phyloP scores from a whole-genome alignment of 2,888 invertebrate genomes.

The Hermaeophaga mercurialis region DNA sequence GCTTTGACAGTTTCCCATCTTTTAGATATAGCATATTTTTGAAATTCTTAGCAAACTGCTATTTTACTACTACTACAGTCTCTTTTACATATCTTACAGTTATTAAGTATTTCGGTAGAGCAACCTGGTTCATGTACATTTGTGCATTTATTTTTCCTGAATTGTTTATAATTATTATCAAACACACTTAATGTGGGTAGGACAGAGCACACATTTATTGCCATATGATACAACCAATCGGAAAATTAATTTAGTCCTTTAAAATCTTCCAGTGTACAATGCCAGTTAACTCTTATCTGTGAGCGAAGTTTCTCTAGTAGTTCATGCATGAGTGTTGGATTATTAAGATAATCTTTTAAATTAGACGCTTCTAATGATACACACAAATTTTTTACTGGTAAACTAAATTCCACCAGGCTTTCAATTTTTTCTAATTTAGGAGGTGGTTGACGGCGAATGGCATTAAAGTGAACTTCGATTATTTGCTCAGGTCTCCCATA shows the following conservation, averaged over 20 bases:
- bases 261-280: conserved; percentile 6
- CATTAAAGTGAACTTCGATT: conserved; percentile 19
- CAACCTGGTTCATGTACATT: not conserved
- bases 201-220: conserved; percentile 9
- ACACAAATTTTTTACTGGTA: conserved; percentile 20
- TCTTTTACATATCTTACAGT: not conserved
- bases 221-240: conserved; percentile 13
- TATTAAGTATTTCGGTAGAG: too few species aligned
- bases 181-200: not conserved
- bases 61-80: not conserved
- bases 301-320: conserved; percentile 13
- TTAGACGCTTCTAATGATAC: conserved; percentile 9
- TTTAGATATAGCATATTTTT: conserved; percentile 1
- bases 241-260: conserved; percentile 9
- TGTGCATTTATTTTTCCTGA: not conserved
- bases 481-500: conserved; percentile 23
- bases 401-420: conserved; percentile 21
- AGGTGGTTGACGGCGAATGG: conserved; percentile 17
- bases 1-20: not conserved
- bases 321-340: conserved; percentile 14
- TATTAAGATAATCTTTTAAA: conserved; percentile 4
- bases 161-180: not conserved
- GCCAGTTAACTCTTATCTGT: conserved; percentile 17
- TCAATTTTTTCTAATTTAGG: conserved; percentile 17
- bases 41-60: conserved; percentile 4